phyloP scores from a whole-genome alignment of 2,888 invertebrate genomes.

The Pandemis cinnamomeana region DNA sequence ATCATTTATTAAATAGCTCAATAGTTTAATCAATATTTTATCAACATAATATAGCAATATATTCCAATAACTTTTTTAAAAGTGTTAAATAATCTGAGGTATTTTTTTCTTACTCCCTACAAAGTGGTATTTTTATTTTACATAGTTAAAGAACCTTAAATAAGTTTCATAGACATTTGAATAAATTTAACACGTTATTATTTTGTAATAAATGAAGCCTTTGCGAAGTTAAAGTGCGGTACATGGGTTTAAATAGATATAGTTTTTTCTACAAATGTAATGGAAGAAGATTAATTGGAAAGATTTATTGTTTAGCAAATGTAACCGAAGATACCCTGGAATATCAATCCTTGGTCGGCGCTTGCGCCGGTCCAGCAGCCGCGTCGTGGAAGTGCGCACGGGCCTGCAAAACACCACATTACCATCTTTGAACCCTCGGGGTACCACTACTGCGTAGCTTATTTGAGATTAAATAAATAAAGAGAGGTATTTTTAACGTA shows the following conservation, averaged over 20 bases:
- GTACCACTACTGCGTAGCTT: too few species aligned
- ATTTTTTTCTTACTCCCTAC: constrained; percentile 36
- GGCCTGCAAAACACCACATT: constrained; percentile 47
- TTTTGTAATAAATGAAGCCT: constrained; percentile 23
- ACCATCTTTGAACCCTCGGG: too few species aligned
- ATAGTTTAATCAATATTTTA: constrained; percentile 17
- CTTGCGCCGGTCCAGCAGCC: constrained; percentile 39
- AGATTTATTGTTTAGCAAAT: constrained; percentile 34
- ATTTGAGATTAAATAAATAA: too few species aligned
- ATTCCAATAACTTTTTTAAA: constrained; percentile 33
- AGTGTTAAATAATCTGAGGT: constrained; percentile 35
- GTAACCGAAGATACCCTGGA: constrained; percentile 37
- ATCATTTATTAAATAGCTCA: constrained; percentile 1
- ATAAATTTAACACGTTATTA: constrained; percentile 22
- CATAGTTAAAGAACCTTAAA: constrained; percentile 31
- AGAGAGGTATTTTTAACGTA: too few species aligned
- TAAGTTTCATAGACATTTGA: constrained; percentile 33
- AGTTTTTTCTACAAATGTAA: constrained; percentile 25
- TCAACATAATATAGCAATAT: constrained; percentile 31
- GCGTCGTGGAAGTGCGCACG: constrained; percentile 54
- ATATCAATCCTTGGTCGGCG: constrained; percentile 42
- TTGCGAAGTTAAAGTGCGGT: constrained; percentile 34
- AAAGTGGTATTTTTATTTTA: constrained; percentile 28
- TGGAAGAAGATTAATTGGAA: constrained; percentile 31
- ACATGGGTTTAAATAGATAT: constrained; percentile 27